phyloP scores from a whole-genome alignment of 2,113 vertebrate genomes.

The Protobothrops mucrosquamatus region DNA sequence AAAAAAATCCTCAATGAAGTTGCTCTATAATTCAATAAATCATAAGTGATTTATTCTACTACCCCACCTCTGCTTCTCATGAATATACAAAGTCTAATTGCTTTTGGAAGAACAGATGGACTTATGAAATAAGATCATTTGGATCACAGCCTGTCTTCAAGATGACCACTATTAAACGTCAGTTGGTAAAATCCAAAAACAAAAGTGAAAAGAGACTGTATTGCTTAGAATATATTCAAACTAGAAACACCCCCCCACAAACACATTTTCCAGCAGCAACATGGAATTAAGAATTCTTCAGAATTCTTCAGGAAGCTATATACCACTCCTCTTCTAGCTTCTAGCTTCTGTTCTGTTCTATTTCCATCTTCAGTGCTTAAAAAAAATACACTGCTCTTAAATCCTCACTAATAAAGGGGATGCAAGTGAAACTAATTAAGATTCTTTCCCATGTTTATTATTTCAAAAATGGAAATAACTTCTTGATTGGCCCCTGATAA shows the following conservation, averaged over 20 bases:
- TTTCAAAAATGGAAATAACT: not conserved
- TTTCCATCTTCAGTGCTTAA: not conserved
- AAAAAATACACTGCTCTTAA: not conserved
- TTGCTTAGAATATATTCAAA: not conserved
- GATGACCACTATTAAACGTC: not conserved
- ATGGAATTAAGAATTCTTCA: not conserved
- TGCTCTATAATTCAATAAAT: not conserved
- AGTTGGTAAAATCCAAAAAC: not conserved
- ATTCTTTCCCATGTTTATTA: not conserved
- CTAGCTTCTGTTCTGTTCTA: no score
- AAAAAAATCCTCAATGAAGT: not conserved
- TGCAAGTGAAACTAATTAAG: not conserved
- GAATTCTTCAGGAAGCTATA: not conserved
- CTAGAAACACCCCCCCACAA: not conserved
- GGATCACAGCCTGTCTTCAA: not conserved
- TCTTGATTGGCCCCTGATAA: not conserved
- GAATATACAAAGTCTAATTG: not conserved
- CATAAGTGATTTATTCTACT: not conserved
- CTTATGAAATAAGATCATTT: not conserved
- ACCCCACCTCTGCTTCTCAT: not conserved
- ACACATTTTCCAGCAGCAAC: not conserved
- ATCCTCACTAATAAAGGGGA: not conserved
- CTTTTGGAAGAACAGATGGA: not conserved
- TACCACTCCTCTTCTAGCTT: not conserved
- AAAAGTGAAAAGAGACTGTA: not conserved